Evolutionary conservation across 2,888 invertebrate species (phyloP).

Genomic region (Brenthis daphne): DNA sequence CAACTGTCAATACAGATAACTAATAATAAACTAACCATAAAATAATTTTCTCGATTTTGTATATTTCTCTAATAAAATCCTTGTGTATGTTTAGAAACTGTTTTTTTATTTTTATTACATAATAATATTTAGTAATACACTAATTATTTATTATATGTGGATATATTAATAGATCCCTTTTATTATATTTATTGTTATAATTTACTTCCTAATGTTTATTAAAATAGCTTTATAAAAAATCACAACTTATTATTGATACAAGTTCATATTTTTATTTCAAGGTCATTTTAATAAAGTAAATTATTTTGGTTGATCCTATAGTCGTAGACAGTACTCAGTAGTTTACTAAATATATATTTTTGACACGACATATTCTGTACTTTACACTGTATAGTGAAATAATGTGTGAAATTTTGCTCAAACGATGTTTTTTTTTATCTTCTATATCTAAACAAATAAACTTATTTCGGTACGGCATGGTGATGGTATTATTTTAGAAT

Average conservation of each 20-base stretch:
- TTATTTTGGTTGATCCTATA: slow-evolving; percentile 10
- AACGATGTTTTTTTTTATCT: slow-evolving; percentile 5
- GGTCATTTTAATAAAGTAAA: slow-evolving; percentile 26
- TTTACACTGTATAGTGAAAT: not conserved
- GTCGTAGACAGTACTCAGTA: not conserved
- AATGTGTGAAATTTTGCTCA: slow-evolving; percentile 17
- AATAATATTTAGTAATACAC: too few relatives aligned
- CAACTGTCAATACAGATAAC: slow-evolving; percentile 51
- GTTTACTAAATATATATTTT: not conserved
- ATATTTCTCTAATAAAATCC: too few relatives aligned
- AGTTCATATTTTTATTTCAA: slow-evolving; percentile 8
- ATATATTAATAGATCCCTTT: too few relatives aligned
- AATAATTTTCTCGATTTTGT: not conserved
- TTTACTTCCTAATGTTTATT: not conserved
- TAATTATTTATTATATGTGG: too few relatives aligned
- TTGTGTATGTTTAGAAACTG: too few relatives aligned
- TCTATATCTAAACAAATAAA: not conserved
- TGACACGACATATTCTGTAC: not conserved
- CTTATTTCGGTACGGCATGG: slow-evolving; percentile 16
- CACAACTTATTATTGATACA: not conserved
- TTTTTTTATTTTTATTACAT: too few relatives aligned
- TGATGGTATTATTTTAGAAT: too few relatives aligned
- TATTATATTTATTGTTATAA: too few relatives aligned
- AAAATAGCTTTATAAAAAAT: not conserved
- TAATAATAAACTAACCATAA: not conserved